Conservation (phyloP, 2,113 vertebrate genomes). For the Baryphthengus martii region DNA sequence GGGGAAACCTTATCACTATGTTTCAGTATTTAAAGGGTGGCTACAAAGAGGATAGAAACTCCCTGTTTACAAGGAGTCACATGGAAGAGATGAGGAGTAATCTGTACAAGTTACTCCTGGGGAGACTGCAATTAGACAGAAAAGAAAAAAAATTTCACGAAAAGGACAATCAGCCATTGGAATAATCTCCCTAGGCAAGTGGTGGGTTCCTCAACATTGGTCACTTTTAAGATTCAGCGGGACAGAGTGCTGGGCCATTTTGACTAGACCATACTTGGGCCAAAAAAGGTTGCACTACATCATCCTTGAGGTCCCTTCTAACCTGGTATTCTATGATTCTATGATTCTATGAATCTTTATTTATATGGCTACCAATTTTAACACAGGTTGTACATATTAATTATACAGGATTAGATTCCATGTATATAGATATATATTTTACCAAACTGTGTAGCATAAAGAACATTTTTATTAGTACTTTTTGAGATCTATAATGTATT, state of each 20-base stretch:
- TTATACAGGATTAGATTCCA: background rate
- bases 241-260: background rate
- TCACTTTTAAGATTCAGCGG: no score
- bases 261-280: background rate
- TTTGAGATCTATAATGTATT: background rate
- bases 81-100: background rate
- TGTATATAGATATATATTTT: no score
- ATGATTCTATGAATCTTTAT: background rate
- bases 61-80: background rate
- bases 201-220: background rate
- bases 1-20: background rate
- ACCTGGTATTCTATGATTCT: no score
- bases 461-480: background rate
- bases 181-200: background rate
- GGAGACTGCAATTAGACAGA: rapidly evolving
- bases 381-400: background rate
- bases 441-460: background rate
- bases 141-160: background rate
- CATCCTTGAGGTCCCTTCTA: background rate
- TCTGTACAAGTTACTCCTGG: background rate
- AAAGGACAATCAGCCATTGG: background rate
- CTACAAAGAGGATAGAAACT: background rate
- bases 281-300: background rate
- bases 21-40: background rate
- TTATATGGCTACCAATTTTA: background rate